Evolutionary conservation across 2,797 vertebrate genomes (phyloP).

Genomic region (Sternotherus odoratus): DNA sequence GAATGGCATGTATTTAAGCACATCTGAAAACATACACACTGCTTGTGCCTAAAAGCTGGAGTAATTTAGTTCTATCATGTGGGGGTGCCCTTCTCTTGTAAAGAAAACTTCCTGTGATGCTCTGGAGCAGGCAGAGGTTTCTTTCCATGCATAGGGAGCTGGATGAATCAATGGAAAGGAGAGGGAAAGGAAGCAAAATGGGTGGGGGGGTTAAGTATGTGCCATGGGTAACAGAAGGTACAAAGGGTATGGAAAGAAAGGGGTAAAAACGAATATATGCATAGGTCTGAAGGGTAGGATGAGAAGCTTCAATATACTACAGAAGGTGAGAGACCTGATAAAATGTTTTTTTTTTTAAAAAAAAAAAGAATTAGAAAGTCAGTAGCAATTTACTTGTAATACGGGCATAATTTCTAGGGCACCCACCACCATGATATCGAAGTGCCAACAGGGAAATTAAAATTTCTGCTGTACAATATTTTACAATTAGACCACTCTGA

Average conservation of each 20-base stretch:
- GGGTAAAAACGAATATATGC: not conserved
- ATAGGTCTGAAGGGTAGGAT: not conserved
- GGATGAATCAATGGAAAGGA: not conserved
- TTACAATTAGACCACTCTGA: not conserved
- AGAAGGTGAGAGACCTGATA: not conserved
- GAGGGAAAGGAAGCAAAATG: not conserved
- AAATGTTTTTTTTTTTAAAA: not conserved
- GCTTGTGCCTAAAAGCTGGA: not conserved
- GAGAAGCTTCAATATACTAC: not conserved
- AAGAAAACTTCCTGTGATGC: not conserved
- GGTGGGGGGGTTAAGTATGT: not conserved
- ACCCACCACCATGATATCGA: not conserved
- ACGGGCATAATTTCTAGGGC: not conserved
- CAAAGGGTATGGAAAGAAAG: not conserved
- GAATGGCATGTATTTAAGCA: not conserved
- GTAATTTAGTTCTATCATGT: not conserved
- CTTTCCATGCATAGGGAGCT: not conserved
- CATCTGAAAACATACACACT: not conserved
- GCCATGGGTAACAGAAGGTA: not conserved
- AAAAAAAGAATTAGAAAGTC: not conserved
- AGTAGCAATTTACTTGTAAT: not conserved
- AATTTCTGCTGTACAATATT: not conserved
- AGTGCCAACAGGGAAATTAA: not conserved
- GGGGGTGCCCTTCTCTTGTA: not conserved
- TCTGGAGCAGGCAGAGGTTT: not conserved